These are phyloP conservation scores for Lepidurus arcticus DNA, from an alignment of 1,140 invertebrate species.

Conservation along the genomic window DNA sequence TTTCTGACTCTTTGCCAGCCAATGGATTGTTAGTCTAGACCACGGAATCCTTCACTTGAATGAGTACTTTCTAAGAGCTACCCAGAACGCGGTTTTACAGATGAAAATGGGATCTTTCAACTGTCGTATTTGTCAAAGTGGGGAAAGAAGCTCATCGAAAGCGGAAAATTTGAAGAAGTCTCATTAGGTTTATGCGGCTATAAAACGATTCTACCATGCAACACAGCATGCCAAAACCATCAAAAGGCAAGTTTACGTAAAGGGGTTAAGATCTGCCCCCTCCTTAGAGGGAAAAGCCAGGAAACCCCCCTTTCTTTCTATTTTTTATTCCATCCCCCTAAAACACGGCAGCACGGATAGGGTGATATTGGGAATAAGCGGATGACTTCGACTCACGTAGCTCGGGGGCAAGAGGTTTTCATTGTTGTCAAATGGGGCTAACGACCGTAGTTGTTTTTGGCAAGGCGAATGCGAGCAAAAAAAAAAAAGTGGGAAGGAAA, in stretches of 20 bases:
- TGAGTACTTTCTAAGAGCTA: neutral
- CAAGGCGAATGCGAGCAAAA: neutral
- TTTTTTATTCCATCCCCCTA: neutral
- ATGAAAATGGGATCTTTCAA: neutral
- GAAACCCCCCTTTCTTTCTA: neutral
- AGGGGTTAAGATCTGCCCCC: neutral
- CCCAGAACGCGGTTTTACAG: neutral
- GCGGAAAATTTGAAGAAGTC: slow-evolving; percentile 9
- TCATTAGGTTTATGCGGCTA: slow-evolving; percentile 12
- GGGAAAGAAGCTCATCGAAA: neutral
- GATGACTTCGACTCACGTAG: neutral
- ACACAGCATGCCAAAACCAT: slow-evolving; percentile 18
- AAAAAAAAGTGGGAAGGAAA: neutral
- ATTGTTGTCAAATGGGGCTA: neutral
- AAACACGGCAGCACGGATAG: neutral
- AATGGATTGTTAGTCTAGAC: neutral
- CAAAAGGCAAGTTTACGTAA: neutral
- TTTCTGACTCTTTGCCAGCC: neutral
- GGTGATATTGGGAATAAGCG: neutral
- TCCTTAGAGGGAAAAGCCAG: neutral
- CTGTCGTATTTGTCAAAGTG: neutral
- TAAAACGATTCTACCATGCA: slow-evolving; percentile 19
- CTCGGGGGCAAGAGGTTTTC: neutral
- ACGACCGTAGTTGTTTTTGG: slow-evolving; percentile 14
- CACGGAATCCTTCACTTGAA: neutral